phyloP scores from a whole-genome alignment of 2,888 invertebrate species.

The Pseudococcus jackbeardsleyi region DNA sequence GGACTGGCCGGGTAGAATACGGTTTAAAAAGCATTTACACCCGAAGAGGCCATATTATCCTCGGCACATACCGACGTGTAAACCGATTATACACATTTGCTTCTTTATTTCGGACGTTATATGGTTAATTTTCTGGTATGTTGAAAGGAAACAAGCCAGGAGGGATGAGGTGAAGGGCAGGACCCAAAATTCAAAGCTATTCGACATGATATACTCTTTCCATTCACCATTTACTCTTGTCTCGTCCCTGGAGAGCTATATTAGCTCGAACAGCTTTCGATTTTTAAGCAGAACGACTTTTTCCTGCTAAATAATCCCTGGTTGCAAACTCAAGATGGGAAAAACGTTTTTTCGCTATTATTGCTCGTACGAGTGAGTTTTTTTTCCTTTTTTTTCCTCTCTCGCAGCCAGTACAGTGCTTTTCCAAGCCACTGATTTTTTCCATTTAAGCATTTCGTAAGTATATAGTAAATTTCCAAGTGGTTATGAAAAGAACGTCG shows the following conservation, averaged over 20 bases:
- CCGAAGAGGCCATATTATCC: background rate
- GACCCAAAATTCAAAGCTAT: background rate
- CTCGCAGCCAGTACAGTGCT: background rate
- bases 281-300: conserved; percentile 48
- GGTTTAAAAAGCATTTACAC: conserved; percentile 8
- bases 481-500: conserved; percentile 37
- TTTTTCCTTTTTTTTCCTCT: background rate
- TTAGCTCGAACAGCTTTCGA: conserved; percentile 46
- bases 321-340: conserved; percentile 27
- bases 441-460: conserved; percentile 33
- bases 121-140: conserved; percentile 22
- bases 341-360: conserved; percentile 35
- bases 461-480: conserved; percentile 3
- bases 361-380: conserved; percentile 5
- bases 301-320: conserved; percentile 39
- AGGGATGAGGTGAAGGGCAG: background rate
- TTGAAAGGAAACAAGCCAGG: background rate
- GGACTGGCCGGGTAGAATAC: background rate
- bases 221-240: conserved; percentile 45
- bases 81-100: conserved; percentile 20
- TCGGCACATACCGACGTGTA: background rate
- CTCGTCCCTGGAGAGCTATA: conserved; percentile 40
- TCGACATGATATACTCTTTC: conserved; percentile 44
- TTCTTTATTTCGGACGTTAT: conserved; percentile 6
- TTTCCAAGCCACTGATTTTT: conserved; percentile 48